Base-by-base conservation (phyloP, 1,140 invertebrate genomes). In the Apis florea region DNA sequence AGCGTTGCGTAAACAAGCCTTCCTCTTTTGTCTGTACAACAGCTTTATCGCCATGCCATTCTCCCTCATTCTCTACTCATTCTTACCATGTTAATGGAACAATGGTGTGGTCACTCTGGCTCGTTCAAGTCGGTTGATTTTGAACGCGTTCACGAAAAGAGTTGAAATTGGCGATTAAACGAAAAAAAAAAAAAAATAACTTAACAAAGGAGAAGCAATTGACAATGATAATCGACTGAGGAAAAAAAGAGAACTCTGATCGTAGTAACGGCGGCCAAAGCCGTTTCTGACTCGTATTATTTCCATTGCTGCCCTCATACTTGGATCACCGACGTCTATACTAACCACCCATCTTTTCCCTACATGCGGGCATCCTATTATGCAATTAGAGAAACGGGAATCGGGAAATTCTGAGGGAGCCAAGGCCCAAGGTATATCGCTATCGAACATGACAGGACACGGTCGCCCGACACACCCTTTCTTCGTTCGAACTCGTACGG, bases 361-460 rank as follows among this genome's bases (percentile, higher is more conserved):
- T 85, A 91, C 92, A 93, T 93, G 91, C 92, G 92, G 92, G 91
- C 88, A 91, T 91, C 83, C 92, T 93, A 92, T 93, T 93, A 93
- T 93, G 92, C 92, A 93, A 93, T 93, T 93, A 93, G 90, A 91
- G 90, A 87, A 26, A 85, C 85, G 83, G 83, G 89, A 84, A 89
- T 87, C 77, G 79, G 88, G 87, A 89, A 91, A 92, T 92, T 92
- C 90, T 90, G 92, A 93, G 91, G 91, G 91, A 92, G 73, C 85
- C 88, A 87, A 86, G 89, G 86, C 87, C 88, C 89, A 91, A 92
- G 91, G 91, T 92, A 93, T 92, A 93, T 93, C 91, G 90, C 90
- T 92, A 93, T 93, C 92, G 92, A 91, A 93, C 93, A 93, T 92
- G 93, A 93, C 92, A 93, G 93, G 90, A 93, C 92, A 93, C 88